Conservation (phyloP, 2,113 vertebrate genomes). For the Pluvianellus socialis region DNA sequence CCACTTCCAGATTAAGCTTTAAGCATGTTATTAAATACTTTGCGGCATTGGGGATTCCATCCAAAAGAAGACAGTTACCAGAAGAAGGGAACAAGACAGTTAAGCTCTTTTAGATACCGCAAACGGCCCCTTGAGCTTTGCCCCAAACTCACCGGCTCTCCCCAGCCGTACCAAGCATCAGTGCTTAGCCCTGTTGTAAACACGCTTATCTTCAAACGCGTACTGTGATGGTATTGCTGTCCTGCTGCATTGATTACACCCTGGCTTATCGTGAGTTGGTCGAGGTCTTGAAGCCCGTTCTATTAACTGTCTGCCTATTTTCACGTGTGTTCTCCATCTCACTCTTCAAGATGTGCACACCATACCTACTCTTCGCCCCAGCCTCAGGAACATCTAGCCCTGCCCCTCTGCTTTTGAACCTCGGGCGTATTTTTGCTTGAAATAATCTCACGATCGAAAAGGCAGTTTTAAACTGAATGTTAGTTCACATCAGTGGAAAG, state of each 20-base stretch:
- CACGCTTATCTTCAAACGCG: not conserved
- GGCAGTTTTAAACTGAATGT: not conserved
- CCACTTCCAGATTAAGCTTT: slow-evolving; percentile 34
- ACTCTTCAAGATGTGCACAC: not conserved
- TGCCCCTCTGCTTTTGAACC: not conserved
- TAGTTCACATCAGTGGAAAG: not conserved
- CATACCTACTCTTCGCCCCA: not conserved
- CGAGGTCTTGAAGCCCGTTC: not conserved
- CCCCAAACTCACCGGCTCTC: not conserved
- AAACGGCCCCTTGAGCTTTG: not conserved
- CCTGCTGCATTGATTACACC: not conserved
- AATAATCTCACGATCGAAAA: not conserved
- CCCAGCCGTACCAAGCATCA: not conserved
- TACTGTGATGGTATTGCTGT: not conserved
- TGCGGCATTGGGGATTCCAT: not conserved
- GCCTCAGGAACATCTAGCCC: not conserved
- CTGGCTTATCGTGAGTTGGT: not conserved
- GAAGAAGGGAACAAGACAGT: not conserved
- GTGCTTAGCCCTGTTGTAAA: not conserved
- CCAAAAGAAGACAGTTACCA: slow-evolving; percentile 23
- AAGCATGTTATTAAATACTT: slow-evolving; percentile 24
- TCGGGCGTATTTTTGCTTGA: not conserved
- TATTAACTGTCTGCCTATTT: not conserved
- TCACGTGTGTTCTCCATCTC: not conserved
- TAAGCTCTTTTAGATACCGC: not conserved